Evolutionary conservation across 2,888 invertebrate species (phyloP).

Genomic region (Thecocarcelia acutangulata): DNA sequence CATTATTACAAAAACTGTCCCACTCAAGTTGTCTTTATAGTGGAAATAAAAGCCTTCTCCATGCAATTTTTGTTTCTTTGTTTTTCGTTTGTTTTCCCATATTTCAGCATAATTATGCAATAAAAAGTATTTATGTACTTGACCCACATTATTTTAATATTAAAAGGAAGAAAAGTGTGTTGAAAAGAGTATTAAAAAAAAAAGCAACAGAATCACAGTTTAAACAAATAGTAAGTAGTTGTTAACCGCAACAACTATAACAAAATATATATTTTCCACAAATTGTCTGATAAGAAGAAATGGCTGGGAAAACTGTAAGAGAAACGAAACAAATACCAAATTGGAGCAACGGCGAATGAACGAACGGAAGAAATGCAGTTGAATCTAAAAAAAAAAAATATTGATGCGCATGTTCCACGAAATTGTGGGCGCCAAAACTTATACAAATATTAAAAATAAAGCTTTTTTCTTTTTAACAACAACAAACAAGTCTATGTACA

Average conservation of each 20-base stretch:
- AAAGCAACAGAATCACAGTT: neutral
- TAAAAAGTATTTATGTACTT: constrained; percentile 61
- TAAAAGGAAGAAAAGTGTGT: neutral
- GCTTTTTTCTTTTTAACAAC: neutral
- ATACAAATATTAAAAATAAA: constrained; percentile 22
- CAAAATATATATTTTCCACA: neutral
- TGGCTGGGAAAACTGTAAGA: constrained; percentile 2
- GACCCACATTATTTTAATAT: constrained; percentile 58
- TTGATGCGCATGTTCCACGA: constrained; percentile 50
- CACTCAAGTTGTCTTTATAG: neutral
- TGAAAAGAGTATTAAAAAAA: constrained; percentile 30
- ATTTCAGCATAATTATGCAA: constrained; percentile 51
- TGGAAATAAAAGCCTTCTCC: constrained; percentile 6
- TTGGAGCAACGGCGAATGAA: constrained; percentile 7
- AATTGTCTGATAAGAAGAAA: constrained; percentile 39
- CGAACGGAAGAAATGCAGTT: neutral
- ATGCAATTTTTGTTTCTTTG: too few relatives aligned
- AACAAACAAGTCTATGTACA: neutral
- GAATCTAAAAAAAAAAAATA: neutral
- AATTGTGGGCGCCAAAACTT: constrained; percentile 58
- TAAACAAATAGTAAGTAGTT: constrained; percentile 3
- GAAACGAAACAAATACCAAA: neutral
- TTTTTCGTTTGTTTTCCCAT: neutral
- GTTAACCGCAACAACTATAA: constrained; percentile 41
- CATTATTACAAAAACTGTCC: neutral